phyloP scores from a whole-genome alignment of 2,888 invertebrate genomes.

The Apodemia duryi region DNA sequence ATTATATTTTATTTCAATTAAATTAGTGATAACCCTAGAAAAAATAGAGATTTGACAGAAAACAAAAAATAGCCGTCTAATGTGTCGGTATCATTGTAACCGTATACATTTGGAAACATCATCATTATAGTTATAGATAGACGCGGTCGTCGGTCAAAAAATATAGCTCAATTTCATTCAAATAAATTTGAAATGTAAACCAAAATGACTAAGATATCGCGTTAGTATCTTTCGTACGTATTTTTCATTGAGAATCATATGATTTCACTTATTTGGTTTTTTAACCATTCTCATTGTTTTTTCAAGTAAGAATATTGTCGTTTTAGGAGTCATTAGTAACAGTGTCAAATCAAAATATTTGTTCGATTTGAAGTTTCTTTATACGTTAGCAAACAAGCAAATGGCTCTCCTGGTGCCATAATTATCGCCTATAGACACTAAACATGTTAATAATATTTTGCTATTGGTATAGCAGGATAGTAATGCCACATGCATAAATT shows the following conservation, averaged over 20 bases:
- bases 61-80: constrained; percentile 1
- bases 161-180: constrained; percentile 62
- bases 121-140: constrained; percentile 49
- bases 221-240: constrained; percentile 22
- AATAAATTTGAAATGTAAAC: constrained; percentile 52
- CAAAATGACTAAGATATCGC: constrained; percentile 33
- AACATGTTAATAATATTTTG: no score
- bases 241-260: constrained; percentile 20
- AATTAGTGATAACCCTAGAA: neutral
- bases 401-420: no score
- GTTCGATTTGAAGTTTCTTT: no score
- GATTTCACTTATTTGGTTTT: neutral
- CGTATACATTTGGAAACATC: constrained; percentile 34
- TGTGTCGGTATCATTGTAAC: constrained; percentile 19
- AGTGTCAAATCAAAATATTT: no score
- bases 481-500: no score
- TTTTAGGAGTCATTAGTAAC: no score
- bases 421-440: no score
- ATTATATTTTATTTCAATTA: no score
- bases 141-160: constrained; percentile 47
- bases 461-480: no score
- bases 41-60: neutral
- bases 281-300: no score
- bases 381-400: no score
- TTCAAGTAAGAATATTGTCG: no score